Evolutionary conservation across 2,113 vertebrate genomes (phyloP).

Genomic region (Camarhynchus parvulus): DNA sequence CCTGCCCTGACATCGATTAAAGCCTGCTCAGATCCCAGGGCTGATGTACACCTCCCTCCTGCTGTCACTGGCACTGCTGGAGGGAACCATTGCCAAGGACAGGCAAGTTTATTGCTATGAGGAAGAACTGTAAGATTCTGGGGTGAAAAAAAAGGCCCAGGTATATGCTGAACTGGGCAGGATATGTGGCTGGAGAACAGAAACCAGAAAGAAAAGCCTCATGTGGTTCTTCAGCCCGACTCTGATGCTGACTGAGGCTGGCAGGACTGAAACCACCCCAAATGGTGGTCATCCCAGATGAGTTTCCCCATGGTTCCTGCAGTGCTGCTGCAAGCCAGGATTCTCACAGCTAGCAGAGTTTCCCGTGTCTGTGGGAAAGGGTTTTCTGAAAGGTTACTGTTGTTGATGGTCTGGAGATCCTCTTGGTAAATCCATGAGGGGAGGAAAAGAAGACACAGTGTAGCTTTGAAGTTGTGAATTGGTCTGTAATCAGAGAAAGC

Average conservation of each 20-base stretch:
- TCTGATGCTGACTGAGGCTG: not conserved
- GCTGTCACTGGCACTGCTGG: not conserved
- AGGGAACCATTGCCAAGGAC: not conserved
- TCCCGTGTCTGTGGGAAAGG: not conserved
- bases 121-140: not conserved
- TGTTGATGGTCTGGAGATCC: not conserved
- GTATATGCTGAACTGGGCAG: not conserved
- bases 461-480: not conserved
- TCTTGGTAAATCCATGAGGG: not conserved
- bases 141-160: not conserved
- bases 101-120: not conserved
- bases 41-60: not conserved
- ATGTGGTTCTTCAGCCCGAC: not conserved
- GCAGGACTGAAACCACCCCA: not conserved
- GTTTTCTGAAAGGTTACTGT: not conserved
- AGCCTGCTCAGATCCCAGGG: fast-evolving
- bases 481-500: not conserved
- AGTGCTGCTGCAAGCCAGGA: not conserved
- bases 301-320: not conserved
- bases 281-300: not conserved
- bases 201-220: not conserved
- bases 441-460: not conserved
- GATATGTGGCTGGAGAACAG: not conserved
- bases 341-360: not conserved
- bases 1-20: not conserved